phyloP scores from a whole-genome alignment of 2,888 invertebrate genomes.

The Cephus pulcher region DNA sequence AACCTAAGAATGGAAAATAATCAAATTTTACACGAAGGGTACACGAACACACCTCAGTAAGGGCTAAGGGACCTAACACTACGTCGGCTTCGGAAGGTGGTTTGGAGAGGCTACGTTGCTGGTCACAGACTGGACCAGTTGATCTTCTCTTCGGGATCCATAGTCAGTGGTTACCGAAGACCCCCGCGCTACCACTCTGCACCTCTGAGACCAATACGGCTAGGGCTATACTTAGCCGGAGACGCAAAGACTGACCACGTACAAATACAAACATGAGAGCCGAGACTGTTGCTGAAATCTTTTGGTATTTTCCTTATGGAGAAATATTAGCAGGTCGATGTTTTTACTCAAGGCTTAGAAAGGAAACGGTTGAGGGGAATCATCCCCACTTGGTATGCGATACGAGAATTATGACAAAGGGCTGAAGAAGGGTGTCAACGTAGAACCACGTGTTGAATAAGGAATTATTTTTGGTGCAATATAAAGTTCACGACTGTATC shows the following conservation, averaged over 20 bases:
- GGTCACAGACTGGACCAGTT: constrained; percentile 54
- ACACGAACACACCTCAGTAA: constrained; percentile 30
- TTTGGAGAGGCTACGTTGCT: constrained; percentile 49
- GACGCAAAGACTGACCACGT: constrained; percentile 55
- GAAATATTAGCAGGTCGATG: no score
- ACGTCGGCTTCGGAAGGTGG: constrained; percentile 27
- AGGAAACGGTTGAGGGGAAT: no score
- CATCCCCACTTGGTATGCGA: no score
- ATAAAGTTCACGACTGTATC: no score
- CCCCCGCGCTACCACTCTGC: constrained; percentile 29
- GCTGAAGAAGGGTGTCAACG: no score
- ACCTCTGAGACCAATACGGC: constrained; percentile 56
- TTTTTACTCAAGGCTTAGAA: no score
- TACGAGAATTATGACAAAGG: no score
- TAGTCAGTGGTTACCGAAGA: constrained; percentile 54
- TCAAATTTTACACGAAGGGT: not conserved
- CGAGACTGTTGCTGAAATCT: no score
- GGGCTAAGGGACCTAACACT: constrained; percentile 24
- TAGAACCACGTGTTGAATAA: no score
- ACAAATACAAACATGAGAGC: constrained; percentile 29
- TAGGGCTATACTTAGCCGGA: constrained; percentile 64
- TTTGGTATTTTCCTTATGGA: no score
- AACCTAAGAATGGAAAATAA: constrained; percentile 3
- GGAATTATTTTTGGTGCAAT: no score
- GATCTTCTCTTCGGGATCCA: constrained; percentile 41